Base-by-base conservation (phyloP, 2,888 invertebrate genomes). In the Andrena bicolor region DNA sequence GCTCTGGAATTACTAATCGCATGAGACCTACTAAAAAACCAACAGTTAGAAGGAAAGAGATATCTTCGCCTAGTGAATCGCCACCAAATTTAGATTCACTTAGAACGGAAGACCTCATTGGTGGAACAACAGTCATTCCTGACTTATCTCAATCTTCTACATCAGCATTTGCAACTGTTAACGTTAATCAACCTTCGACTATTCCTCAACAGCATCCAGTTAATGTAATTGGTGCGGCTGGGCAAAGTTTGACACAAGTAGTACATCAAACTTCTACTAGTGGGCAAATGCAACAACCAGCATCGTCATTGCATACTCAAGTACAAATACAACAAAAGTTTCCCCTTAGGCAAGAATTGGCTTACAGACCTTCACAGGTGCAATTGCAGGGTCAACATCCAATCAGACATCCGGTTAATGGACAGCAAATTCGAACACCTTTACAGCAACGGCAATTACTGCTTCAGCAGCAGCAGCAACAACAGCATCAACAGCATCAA, bases 271-370 rank as follows among this genome's bases (percentile, higher is more conserved):
- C 86, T 23, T 41, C 88, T 51, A 70, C 87, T 75, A 77, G 74
- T 56, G 89, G 86, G 35, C 88, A 84, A 35, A 79, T 89, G 26
- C 91, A 89, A 35, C 89, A 88, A 78, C 70, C 85, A 10, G 58
- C 89, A 35, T 65, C 88, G 56, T 74, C 90, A 53, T 82, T 92
- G 82, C 92, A 92, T 75, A 90, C 90, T 63, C 93, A 92, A 91
- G 92, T 93, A 90, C 94, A 94, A 92, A 92, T 92, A 30, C 92
- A 92, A 71, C 92, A 93, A 72, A 93, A 94, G 75, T 93, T 93
- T 90, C 91, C 93, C 49, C 88, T 92, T 71, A 90, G 93, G 49
- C 94, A 93, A 82, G 94, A 94, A 79, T 72, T 91, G 70, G 86
- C 91, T 63, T 93, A 92, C 51, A 91, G 93, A 79, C 89, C 92